These are phyloP conservation scores for Euura lappo DNA, from an alignment of 1,140 invertebrate genomes.

Conservation along the genomic window DNA sequence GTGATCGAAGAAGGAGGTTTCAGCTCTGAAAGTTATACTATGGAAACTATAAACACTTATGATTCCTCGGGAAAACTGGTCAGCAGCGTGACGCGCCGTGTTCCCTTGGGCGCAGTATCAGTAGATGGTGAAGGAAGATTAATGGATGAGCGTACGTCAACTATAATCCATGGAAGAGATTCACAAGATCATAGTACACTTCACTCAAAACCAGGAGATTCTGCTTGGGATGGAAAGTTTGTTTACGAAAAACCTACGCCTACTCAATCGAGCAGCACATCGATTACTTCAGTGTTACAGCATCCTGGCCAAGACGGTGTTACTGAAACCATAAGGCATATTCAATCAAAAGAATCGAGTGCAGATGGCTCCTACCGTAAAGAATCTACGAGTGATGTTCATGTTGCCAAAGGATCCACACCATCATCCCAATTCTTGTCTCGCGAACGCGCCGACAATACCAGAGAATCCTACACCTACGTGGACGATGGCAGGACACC, in stretches of 20 bases:
- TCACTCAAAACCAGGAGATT: constrained; percentile 42
- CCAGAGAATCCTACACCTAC: constrained; percentile 17
- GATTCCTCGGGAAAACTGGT: constrained; percentile 3
- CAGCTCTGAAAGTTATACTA: not conserved
- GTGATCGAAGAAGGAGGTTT: not conserved
- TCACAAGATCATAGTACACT: not conserved
- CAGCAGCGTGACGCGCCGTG: constrained; percentile 1
- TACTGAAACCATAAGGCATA: not conserved
- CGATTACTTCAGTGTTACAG: not conserved
- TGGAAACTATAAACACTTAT: not conserved
- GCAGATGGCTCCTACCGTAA: constrained; percentile 30
- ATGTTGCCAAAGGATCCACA: constrained; percentile 25
- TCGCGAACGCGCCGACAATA: constrained; percentile 26
- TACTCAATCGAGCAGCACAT: not conserved
- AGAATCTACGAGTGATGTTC: constrained; percentile 24
- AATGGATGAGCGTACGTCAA: not conserved
- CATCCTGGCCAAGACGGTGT: constrained; percentile 7
- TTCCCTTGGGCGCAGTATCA: not conserved
- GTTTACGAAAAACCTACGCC: constrained; percentile 39
- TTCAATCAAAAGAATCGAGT: constrained; percentile 24
- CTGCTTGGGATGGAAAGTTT: constrained; percentile 53
- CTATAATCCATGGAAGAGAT: not conserved
- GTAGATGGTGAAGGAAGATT: not conserved
- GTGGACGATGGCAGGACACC: constrained; percentile 5
- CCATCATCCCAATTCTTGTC: constrained; percentile 31